phyloP scores from a whole-genome alignment of 2,888 invertebrate genomes.

The Scaptomyza reducta region DNA sequence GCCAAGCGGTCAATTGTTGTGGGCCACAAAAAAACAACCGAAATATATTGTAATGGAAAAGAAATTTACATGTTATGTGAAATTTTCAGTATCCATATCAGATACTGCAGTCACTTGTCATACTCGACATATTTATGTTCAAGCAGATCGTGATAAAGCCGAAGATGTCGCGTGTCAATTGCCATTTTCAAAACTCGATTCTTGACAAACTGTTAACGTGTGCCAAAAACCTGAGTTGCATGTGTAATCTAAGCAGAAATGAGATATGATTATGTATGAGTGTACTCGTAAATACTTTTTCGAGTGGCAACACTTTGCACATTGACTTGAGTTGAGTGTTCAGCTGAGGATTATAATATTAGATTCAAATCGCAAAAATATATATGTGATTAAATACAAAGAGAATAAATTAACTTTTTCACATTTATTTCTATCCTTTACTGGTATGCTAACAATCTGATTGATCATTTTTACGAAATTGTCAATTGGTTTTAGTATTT shows the following conservation, averaged over 20 bases:
- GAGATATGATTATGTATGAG: slow-evolving; percentile 45
- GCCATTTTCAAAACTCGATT: slow-evolving; percentile 14
- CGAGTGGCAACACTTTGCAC: slow-evolving; percentile 30
- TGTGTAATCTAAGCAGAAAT: slow-evolving; percentile 44
- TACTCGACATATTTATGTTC: slow-evolving; percentile 5
- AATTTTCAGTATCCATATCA: slow-evolving; percentile 15
- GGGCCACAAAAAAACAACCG: background rate
- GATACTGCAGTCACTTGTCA: slow-evolving; percentile 29
- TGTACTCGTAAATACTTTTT: slow-evolving; percentile 36
- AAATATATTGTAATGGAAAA: background rate
- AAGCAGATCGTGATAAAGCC: slow-evolving; percentile 1
- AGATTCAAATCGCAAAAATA: background rate
- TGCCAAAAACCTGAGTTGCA: slow-evolving; percentile 67
- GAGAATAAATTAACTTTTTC: no score
- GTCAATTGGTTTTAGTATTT: slow-evolving; percentile 3
- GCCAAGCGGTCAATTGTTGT: slow-evolving; percentile 22
- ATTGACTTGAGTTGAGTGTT: slow-evolving; percentile 17
- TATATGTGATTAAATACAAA: no score
- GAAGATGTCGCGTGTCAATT: slow-evolving; percentile 37
- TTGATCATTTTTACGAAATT: slow-evolving; percentile 38
- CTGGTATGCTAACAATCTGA: slow-evolving; percentile 41
- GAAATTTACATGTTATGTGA: background rate
- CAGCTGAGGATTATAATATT: slow-evolving; percentile 11
- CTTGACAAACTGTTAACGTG: slow-evolving; percentile 68
- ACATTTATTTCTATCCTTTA: no score